Conservation (phyloP, 2,113 vertebrate species). For the Lichenostomus cassidix region DNA sequence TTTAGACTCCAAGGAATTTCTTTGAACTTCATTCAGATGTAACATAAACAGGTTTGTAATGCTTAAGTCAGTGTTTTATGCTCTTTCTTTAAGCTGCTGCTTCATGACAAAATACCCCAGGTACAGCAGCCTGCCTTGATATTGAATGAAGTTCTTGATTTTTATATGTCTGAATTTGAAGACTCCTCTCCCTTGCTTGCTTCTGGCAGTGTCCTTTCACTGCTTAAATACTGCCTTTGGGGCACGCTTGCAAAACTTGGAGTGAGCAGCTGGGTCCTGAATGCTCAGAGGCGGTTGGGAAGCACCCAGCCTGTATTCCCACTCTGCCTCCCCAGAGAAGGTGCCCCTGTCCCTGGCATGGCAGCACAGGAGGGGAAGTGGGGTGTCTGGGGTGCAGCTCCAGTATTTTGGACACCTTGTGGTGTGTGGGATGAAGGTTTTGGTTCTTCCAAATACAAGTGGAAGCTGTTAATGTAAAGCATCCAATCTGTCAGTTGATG, state of each 20-base stretch:
- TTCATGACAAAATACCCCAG: not conserved
- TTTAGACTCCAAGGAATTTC: not conserved
- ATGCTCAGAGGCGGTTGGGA: fast-evolving
- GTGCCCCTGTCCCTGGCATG: fast-evolving
- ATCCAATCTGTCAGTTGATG: not conserved
- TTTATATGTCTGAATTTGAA: not conserved
- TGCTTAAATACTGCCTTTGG: not conserved
- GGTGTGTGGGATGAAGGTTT: fast-evolving
- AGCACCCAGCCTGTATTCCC: fast-evolving
- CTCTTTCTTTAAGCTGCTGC: not conserved
- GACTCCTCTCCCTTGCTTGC: not conserved
- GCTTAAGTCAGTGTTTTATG: not conserved
- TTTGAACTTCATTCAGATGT: not conserved
- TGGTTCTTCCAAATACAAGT: not conserved
- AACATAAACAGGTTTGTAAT: not conserved
- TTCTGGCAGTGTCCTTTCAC: not conserved
- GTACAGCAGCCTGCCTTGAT: not conserved
- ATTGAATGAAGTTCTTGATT: not conserved
- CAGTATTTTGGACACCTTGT: fast-evolving
- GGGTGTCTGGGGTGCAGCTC: not conserved
- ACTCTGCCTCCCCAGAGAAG: not conserved
- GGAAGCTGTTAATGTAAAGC: not conserved
- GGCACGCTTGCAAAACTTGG: not conserved
- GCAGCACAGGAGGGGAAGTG: not conserved
- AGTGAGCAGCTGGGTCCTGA: not conserved